Evolutionary conservation across 1,140 invertebrate genomes (phyloP).

Genomic region (Cephus cinctus): DNA sequence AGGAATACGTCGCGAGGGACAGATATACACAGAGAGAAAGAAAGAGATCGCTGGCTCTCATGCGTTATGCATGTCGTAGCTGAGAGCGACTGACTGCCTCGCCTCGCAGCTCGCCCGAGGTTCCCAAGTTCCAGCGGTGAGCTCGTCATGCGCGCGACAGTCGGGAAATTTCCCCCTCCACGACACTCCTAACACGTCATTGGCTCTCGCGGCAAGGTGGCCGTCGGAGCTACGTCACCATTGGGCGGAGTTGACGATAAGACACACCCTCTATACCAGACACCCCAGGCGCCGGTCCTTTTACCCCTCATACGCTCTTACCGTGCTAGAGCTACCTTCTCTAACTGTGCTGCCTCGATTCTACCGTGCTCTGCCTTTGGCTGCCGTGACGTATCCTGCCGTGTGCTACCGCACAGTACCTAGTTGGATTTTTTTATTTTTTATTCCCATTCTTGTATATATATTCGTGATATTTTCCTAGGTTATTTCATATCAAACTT

Average conservation of each 20-base stretch:
- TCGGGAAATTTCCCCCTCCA: constrained; percentile 32
- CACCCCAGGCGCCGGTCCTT: constrained; percentile 34
- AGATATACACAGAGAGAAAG: constrained; percentile 13
- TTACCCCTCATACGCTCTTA: constrained; percentile 23
- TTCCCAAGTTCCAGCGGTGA: constrained; percentile 40
- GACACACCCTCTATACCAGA: constrained; percentile 20
- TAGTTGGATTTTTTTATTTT: no score
- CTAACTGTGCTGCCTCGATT: constrained; percentile 1
- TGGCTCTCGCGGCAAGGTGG: constrained; percentile 48
- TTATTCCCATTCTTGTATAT: no score
- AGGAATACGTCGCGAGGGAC: constrained; percentile 13
- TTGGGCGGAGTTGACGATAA: constrained; percentile 32
- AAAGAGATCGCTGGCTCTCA: constrained; percentile 47
- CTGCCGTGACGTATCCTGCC: no score
- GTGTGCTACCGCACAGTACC: no score
- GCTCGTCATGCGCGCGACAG: constrained; percentile 47
- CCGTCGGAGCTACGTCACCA: constrained; percentile 51
- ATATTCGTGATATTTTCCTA: no score
- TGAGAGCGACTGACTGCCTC: constrained; percentile 57
- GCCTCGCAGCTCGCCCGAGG: constrained; percentile 51
- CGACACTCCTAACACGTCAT: constrained; percentile 22
- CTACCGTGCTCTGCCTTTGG: no score
- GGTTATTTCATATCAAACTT: no score
- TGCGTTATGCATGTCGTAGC: constrained; percentile 63
- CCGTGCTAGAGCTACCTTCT: background rate